Evolutionary conservation across 2,113 vertebrate genomes (phyloP).

Genomic region (Sceloporus tristichus): DNA sequence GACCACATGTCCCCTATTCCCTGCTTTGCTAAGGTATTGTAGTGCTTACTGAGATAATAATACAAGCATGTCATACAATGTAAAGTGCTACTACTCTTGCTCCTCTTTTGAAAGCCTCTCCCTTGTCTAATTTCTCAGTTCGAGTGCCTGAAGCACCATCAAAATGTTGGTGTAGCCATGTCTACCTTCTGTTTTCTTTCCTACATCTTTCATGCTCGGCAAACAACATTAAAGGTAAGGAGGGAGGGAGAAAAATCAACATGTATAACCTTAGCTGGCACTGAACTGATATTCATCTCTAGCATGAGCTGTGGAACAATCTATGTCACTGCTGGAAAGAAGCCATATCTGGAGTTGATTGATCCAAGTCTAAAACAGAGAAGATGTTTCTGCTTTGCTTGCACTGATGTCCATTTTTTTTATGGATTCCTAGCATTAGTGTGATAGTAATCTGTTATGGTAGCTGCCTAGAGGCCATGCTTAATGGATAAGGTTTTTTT

Average conservation of each 20-base stretch:
- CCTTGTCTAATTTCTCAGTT: too few relatives aligned
- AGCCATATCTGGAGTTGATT: background rate
- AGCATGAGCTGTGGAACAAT: background rate
- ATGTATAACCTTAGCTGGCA: background rate
- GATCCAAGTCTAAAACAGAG: background rate
- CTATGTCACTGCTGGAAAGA: background rate
- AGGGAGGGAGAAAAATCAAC: background rate
- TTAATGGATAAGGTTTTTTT: too few relatives aligned
- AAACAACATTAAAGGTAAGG: too few relatives aligned
- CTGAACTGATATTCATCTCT: background rate
- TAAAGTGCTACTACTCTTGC: background rate
- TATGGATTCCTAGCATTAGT: background rate
- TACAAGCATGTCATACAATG: too few relatives aligned
- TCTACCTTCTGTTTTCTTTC: too few relatives aligned
- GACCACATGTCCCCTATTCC: too few relatives aligned
- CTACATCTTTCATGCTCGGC: too few relatives aligned
- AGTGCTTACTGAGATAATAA: too few relatives aligned
- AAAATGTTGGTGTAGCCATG: background rate
- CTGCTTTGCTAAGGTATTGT: too few relatives aligned
- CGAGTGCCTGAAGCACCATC: background rate
- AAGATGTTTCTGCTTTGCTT: background rate
- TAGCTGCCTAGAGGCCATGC: background rate
- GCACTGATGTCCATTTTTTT: background rate
- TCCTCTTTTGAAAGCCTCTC: too few relatives aligned
- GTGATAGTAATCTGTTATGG: background rate